These are phyloP conservation scores for Hormaphis cornu DNA, from an alignment of 1,140 invertebrate genomes.

Conservation along the genomic window DNA sequence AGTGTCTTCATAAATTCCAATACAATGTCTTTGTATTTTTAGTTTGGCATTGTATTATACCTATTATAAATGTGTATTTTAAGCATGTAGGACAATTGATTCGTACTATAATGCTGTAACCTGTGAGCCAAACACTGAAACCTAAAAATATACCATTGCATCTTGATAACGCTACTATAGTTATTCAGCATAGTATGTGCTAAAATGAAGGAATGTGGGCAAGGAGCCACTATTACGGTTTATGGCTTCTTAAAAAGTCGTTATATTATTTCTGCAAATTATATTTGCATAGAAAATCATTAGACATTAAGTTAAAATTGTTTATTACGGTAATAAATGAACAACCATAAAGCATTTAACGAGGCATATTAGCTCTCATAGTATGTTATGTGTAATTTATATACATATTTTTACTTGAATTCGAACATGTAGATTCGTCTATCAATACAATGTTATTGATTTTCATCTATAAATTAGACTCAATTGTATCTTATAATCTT, in stretches of 20 bases:
- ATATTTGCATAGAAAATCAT: neutral
- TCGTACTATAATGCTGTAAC: no score
- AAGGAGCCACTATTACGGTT: neutral
- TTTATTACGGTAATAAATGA: neutral
- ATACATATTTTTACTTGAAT: neutral
- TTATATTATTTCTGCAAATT: neutral
- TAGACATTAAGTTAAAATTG: neutral
- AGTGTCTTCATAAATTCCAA: no score
- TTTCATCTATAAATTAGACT: no score
- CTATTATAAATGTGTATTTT: neutral
- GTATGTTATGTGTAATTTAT: neutral
- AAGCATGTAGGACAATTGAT: neutral
- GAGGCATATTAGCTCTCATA: neutral
- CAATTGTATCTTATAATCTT: no score
- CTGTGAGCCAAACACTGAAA: neutral
- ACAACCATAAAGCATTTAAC: neutral
- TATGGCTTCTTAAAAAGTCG: conserved; percentile 4
- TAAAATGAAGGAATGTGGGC: conserved; percentile 16
- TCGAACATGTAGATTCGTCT: no score
- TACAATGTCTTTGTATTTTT: no score
- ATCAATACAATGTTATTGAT: no score
- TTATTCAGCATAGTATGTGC: conserved; percentile 7
- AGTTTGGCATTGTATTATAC: neutral
- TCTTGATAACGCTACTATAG: neutral
- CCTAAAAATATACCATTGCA: neutral